These are phyloP conservation scores for Caligus rogercresseyi DNA, from an alignment of 1,140 invertebrate genomes.

Conservation along the genomic window DNA sequence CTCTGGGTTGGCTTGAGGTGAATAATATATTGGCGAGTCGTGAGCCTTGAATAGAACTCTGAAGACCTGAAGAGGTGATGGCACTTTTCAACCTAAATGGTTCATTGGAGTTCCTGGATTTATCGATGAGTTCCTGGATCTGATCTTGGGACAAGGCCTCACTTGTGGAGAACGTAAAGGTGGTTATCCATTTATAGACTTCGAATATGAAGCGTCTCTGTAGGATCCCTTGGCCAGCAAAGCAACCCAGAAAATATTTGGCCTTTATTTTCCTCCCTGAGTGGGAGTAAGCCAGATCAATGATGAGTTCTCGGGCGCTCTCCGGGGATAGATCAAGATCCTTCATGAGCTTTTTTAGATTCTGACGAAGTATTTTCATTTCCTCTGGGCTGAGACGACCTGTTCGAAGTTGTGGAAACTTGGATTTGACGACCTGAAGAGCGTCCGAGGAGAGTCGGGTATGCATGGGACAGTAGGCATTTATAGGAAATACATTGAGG, in stretches of 20 bases:
- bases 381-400: background rate
- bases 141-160: background rate
- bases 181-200: background rate
- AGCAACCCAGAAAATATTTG: background rate
- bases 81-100: background rate
- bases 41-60: no score
- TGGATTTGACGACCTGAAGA: background rate
- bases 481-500: background rate
- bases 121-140: background rate
- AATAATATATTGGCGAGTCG: background rate
- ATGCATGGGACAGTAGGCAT: background rate
- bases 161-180: background rate
- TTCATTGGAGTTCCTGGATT: background rate
- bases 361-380: background rate
- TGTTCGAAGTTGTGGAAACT: background rate
- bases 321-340: background rate
- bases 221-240: background rate
- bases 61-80: background rate
- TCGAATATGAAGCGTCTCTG: background rate
- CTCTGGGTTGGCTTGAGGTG: background rate
- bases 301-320: background rate
- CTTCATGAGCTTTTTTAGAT: background rate
- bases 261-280: background rate
- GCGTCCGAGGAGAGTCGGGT: background rate
- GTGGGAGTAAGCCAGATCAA: background rate